Base-by-base conservation (phyloP, 2,888 invertebrate species). In the Caenorhabditis drosophilae region DNA sequence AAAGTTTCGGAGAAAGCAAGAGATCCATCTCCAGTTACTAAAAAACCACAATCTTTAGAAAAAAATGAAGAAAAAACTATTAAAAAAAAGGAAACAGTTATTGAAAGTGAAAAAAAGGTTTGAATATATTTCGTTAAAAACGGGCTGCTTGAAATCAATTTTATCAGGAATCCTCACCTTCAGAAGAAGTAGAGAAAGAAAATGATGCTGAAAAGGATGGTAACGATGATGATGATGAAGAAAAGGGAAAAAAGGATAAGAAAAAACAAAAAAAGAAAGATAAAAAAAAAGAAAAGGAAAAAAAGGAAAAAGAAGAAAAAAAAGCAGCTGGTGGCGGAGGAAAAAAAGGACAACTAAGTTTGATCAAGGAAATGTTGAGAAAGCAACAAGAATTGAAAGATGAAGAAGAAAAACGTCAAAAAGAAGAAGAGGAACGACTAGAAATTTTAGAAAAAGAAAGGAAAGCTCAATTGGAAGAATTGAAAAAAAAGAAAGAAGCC, bases 401-500 rank as follows among this genome's bases (percentile, higher is more conserved):
- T 50, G 76, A 84, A 46, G 66, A 83, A 18, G 58, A 71, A 51
- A 70, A 87, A 25, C 87, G 87, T 66, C 89, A 90, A 79, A 92
- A 92, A 38, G 77, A 80, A 46, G 85, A 93, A 86, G 89, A 89
- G 71, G 85, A 90, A 56, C 50, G 67, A 18, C 23, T 58, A 22
- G 68, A 66, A 11, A 50, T 46, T 9, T 51, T 70, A 25, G 67
- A 60, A 27, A 50, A 51, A 34, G 77, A 75, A 20, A 73, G 70
- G 34, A 73, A 75, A 45, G 76, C 76, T 25, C 55, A 60, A 31
- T 73, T 67, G 23, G 51, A 46, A 46, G 27, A 25, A 23, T 50
- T 41, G 22, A 50, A 51, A 27, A 58, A 58, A 84, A 88, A 88
- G 67, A 93, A 91, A 83, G 92, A 92, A 73, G 89, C 89, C 82